Percentiles rank a stretch among this genome's conserved stretches.
Evolutionary conservation across 35 echinoderm and acorn worm genomes (phyloP).

Genomic region (Amphiura filiformis): DNA sequence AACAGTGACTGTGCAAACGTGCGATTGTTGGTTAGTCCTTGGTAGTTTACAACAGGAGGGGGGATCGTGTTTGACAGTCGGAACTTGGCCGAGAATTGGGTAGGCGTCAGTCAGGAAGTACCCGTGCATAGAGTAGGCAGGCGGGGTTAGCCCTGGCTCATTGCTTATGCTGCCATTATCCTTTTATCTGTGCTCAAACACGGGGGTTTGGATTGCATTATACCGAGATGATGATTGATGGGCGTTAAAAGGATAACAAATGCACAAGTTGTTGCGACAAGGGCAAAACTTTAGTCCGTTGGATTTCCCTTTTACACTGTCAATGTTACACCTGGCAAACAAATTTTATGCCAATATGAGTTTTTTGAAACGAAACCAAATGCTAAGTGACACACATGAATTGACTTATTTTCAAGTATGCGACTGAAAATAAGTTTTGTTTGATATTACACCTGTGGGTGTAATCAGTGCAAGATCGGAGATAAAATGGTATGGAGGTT

Average conservation of each 20-base stretch:
- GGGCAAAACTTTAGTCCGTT: not conserved
- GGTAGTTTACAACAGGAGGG: not conserved
- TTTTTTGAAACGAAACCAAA: not conserved
- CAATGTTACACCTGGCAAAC: conserved; percentile 7
- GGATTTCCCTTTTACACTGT: not conserved
- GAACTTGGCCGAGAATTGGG: not conserved
- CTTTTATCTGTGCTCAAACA: not conserved
- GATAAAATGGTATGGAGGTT: not conserved
- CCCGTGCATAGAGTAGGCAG: not conserved
- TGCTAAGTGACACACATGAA: too few relatives aligned
- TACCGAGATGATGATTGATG: not conserved
- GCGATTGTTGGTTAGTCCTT: not conserved
- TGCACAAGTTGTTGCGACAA: conserved; percentile 1
- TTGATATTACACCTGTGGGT: not conserved
- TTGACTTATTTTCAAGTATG: too few relatives aligned
- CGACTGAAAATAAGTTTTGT: not conserved
- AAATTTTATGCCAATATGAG: not conserved
- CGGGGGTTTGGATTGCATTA: not conserved
- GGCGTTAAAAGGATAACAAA: conserved; percentile 7
- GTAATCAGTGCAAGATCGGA: not conserved
- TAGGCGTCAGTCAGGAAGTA: not conserved
- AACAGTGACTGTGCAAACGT: not conserved
- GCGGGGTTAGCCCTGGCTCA: not conserved
- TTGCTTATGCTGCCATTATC: not conserved
- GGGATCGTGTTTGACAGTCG: not conserved